These are phyloP conservation scores for Neocrepidodera transversa DNA, from an alignment of 2,888 invertebrate species.

Conservation along the genomic window DNA sequence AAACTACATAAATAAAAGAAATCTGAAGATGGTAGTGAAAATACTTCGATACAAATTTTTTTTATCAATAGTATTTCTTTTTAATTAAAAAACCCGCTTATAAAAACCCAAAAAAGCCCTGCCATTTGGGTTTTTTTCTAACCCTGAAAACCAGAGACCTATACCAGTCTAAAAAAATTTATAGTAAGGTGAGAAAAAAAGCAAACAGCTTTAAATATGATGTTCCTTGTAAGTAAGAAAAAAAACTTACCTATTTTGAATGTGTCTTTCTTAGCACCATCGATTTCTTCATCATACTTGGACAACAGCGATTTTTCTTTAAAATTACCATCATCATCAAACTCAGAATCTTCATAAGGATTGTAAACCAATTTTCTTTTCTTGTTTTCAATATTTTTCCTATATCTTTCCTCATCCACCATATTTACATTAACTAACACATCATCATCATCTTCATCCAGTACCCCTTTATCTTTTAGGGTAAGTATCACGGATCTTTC, in stretches of 20 bases:
- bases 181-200: no score
- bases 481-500: slow-evolving; percentile 89
- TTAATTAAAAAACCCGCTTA: no score
- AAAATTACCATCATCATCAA: slow-evolving; percentile 72
- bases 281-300: slow-evolving; percentile 96
- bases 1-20: no score
- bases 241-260: slow-evolving; percentile 75
- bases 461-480: slow-evolving; percentile 88
- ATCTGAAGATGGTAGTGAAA: no score
- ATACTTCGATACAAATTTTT: no score
- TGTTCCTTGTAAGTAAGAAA: no score
- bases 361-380: slow-evolving; percentile 88
- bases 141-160: no score
- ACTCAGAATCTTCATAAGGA: slow-evolving; percentile 81
- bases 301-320: slow-evolving; percentile 74
- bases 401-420: slow-evolving; percentile 82
- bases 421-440: slow-evolving; percentile 92
- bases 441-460: slow-evolving; percentile 84
- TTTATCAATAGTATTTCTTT: no score
- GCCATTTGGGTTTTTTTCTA: no score
- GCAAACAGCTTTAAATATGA: no score
- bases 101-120: no score
- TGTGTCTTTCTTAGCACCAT: slow-evolving; percentile 70
- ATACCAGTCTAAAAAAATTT: no score
- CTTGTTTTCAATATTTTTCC: slow-evolving; percentile 83